phyloP scores from a whole-genome alignment of 2,888 invertebrate genomes.

The Microctonus brassicae region DNA sequence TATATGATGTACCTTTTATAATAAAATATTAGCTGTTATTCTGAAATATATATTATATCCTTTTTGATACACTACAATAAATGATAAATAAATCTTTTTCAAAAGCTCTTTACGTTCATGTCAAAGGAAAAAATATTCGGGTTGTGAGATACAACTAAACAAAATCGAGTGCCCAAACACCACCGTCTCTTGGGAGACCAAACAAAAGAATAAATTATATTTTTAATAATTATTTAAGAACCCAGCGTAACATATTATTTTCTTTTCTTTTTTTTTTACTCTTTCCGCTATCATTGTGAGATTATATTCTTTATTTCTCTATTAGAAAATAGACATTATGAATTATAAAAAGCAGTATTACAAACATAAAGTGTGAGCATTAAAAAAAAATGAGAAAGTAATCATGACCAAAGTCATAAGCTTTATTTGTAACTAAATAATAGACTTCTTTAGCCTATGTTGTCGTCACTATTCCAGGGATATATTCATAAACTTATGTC shows the following conservation, averaged over 20 bases:
- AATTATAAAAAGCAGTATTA: too few species aligned
- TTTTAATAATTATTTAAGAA: not conserved
- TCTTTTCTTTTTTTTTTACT: not conserved
- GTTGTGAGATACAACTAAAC: constrained; percentile 15
- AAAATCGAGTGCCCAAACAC: not conserved
- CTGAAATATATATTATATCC: not conserved
- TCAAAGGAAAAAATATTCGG: not conserved
- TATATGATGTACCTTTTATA: not conserved
- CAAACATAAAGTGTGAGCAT: too few species aligned
- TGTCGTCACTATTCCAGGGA: constrained; percentile 3
- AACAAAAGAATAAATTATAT: constrained; percentile 11
- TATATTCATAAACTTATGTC: not conserved
- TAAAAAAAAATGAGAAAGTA: not conserved
- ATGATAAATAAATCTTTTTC: not conserved
- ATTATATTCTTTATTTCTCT: too few species aligned
- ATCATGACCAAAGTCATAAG: not conserved
- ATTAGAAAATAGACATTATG: too few species aligned
- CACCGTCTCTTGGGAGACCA: constrained; percentile 11
- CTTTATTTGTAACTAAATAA: constrained; percentile 17
- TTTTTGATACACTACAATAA: not conserved
- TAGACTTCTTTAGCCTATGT: not conserved
- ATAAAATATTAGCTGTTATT: not conserved
- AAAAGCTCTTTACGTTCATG: not conserved
- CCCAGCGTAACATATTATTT: not conserved
- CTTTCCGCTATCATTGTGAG: not conserved